These are phyloP conservation scores for Spicauda simplicius DNA, from an alignment of 2,888 invertebrate species.

Conservation along the genomic window DNA sequence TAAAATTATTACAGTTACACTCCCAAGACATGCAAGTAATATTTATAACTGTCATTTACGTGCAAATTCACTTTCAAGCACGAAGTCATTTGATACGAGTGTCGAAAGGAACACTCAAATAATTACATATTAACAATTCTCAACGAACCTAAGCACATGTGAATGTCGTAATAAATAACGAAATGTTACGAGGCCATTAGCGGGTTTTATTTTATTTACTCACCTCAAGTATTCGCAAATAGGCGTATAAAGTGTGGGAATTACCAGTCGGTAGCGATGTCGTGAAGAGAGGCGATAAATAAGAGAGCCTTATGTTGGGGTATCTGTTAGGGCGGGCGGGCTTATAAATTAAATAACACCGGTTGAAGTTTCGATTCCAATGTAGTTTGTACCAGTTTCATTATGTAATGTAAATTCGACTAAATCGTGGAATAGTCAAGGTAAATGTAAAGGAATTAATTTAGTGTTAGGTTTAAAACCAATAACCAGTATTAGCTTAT, in stretches of 20 bases:
- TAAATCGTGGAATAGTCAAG: no score
- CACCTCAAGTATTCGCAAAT: conserved; percentile 64
- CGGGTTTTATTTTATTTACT: conserved; percentile 73
- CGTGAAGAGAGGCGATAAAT: conserved; percentile 56
- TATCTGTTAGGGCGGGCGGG: conserved; percentile 23
- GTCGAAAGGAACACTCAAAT: conserved; percentile 27
- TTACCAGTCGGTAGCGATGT: conserved; percentile 60
- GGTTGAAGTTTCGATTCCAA: conserved; percentile 19
- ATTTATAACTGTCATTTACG: background rate
- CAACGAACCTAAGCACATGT: conserved; percentile 25
- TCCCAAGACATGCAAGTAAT: no score
- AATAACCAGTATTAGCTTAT: no score
- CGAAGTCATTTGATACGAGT: conserved; percentile 1
- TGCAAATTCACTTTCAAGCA: background rate
- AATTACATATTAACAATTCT: conserved; percentile 34
- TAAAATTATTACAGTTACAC: no score
- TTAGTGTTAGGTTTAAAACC: no score
- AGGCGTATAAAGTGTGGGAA: conserved; percentile 71
- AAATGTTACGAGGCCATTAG: conserved; percentile 66
- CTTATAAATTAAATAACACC: conserved; percentile 30
- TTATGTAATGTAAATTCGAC: background rate
- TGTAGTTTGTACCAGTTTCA: conserved; percentile 9
- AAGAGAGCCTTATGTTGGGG: conserved; percentile 37
- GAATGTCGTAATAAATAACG: conserved; percentile 59
- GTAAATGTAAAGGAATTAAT: no score